A percentile compares a stretch with the other conserved stretches of the same genome.
phyloP scores from a whole-genome alignment of 1,140 invertebrate species.

The Penaeus indicus region DNA sequence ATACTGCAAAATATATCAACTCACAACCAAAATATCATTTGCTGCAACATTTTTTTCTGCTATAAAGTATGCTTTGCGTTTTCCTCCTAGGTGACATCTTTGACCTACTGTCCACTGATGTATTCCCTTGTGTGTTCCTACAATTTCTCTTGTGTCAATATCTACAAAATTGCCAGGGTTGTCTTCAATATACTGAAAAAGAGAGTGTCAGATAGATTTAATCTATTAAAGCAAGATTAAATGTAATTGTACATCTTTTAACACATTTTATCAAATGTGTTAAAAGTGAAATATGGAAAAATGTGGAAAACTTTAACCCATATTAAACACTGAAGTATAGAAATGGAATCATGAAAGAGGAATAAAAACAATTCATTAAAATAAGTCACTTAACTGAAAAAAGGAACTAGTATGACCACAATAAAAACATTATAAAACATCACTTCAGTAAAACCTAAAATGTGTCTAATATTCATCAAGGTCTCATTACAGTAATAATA shows the following conservation, averaged over 20 bases:
- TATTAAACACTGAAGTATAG: no score
- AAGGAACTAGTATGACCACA: no score
- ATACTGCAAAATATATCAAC: constrained; percentile 67
- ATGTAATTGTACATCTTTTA: constrained; percentile 21
- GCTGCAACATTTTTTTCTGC: constrained; percentile 79
- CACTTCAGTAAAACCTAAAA: no score
- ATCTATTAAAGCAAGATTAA: neutral
- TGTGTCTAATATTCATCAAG: no score
- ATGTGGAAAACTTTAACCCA: no score
- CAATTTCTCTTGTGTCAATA: constrained; percentile 80
- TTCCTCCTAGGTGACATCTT: constrained; percentile 77
- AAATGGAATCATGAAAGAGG: no score
- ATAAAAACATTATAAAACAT: no score
- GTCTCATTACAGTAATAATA: no score
- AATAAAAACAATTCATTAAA: no score
- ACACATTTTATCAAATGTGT: neutral
- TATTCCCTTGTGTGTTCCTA: constrained; percentile 89
- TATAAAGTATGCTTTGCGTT: constrained; percentile 78
- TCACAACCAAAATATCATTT: constrained; percentile 87
- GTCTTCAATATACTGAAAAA: constrained; percentile 83
- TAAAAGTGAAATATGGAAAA: no score
- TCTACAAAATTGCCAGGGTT: constrained; percentile 87
- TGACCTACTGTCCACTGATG: constrained; percentile 96
- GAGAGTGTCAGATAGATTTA: constrained; percentile 56
- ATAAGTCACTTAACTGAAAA: no score